Evolutionary conservation across 92 coral and sea anemone genomes (phyloP).

Genomic region (Zoanthus gigantus): DNA sequence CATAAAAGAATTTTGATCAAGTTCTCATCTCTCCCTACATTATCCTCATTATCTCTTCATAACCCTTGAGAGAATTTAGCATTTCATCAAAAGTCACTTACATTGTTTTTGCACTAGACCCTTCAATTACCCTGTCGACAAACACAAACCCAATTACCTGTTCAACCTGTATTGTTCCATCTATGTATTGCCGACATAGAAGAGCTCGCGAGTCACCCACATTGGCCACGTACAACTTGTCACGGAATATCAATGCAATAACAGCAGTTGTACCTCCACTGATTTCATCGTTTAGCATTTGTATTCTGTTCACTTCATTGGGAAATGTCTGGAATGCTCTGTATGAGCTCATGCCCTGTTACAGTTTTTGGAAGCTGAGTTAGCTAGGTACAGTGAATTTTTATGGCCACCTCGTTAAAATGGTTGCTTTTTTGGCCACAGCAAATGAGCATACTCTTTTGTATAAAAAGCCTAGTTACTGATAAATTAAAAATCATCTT

Average conservation of each 20-base stretch:
- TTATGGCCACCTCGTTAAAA: no score
- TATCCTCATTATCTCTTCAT: no score
- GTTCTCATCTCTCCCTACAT: no score
- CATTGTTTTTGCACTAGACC: no score
- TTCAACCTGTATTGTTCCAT: constrained; percentile 75
- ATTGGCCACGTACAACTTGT: constrained; percentile 89
- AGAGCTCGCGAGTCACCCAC: constrained; percentile 98
- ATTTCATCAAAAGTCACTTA: no score
- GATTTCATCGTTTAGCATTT: constrained; percentile 86
- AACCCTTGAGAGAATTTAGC: no score
- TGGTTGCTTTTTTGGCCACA: no score
- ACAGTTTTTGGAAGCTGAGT: not conserved
- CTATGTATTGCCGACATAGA: constrained; percentile 76
- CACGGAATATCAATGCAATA: constrained; percentile 86
- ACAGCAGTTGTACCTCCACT: constrained; percentile 99
- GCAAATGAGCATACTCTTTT: no score
- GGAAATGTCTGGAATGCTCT: constrained; percentile 93
- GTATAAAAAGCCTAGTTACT: no score
- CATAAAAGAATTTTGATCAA: no score
- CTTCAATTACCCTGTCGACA: no score
- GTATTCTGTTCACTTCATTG: constrained; percentile 84
- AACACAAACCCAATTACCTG: constrained; percentile 67
- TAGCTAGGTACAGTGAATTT: not conserved
- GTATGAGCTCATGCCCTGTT: constrained; percentile 90
- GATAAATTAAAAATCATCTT: no score